These are phyloP conservation scores for Gymnobelideus leadbeateri DNA, from an alignment of 2,113 vertebrate genomes.

Conservation along the genomic window DNA sequence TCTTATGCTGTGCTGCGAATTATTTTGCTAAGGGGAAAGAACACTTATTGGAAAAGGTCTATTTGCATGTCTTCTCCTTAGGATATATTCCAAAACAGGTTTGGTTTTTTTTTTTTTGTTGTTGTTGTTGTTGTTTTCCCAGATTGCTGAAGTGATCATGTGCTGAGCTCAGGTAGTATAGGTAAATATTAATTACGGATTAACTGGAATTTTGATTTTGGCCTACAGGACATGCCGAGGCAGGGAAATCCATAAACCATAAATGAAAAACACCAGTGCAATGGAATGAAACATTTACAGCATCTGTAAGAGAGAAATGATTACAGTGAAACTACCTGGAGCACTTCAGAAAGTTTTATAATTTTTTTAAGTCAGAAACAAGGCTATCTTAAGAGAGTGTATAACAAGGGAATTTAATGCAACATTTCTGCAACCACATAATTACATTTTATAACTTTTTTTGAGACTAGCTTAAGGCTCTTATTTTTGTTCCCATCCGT, in stretches of 20 bases:
- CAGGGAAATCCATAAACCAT: conserved; percentile 57
- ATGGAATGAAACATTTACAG: conserved; percentile 69
- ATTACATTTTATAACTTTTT: conserved; percentile 33
- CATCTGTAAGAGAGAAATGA: conserved; percentile 61
- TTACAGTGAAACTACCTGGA: conserved; percentile 42
- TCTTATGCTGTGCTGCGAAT: conserved; percentile 16
- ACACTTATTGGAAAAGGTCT: conserved; percentile 45
- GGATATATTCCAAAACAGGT: conserved; percentile 57
- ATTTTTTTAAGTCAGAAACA: conserved; percentile 6
- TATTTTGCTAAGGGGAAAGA: not conserved
- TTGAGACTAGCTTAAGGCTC: not conserved
- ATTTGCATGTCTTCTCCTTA: conserved; percentile 24
- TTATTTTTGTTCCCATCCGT: conserved; percentile 34
- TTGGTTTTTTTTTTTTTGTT: too few relatives aligned
- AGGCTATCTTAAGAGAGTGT: not conserved
- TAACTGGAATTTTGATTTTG: conserved; percentile 61
- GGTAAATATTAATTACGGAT: conserved; percentile 70
- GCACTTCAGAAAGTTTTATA: conserved; percentile 54
- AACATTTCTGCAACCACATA: conserved; percentile 42
- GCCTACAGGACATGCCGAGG: conserved; percentile 27
- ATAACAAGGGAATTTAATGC: conserved; percentile 6
- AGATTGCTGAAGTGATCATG: conserved; percentile 50
- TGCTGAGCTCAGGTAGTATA: conserved; percentile 54
- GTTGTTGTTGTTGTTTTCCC: not conserved
- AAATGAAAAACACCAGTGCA: conserved; percentile 67